Conservation (phyloP, 2,797 vertebrate species). For the Enteromius argenteus region DNA sequence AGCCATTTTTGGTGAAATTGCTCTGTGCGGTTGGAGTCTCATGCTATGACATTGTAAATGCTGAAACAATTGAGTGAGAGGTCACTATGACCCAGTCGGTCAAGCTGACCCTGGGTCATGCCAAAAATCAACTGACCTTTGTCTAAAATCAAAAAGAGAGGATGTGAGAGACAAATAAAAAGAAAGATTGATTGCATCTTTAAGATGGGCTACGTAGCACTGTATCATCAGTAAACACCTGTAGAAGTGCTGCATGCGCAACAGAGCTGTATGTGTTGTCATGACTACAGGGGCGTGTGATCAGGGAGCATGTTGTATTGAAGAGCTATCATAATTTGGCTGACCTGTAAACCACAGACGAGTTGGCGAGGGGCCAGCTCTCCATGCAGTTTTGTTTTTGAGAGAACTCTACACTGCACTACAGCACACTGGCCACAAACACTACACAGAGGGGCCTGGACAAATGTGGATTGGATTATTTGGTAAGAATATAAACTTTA, state of each 20-base stretch:
- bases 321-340: conserved; percentile 44
- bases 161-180: neutral
- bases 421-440: neutral
- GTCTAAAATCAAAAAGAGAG: neutral
- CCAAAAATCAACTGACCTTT: conserved; percentile 9
- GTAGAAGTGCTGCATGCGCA: conserved; percentile 31
- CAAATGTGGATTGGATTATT: neutral
- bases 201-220: conserved; percentile 4
- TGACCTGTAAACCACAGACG: conserved; percentile 41
- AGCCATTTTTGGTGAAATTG: neutral
- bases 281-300: conserved; percentile 38
- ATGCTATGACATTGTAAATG: neutral
- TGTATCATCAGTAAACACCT: conserved; percentile 48
- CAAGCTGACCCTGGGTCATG: conserved; percentile 17
- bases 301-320: neutral
- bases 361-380: conserved; percentile 11
- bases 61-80: neutral
- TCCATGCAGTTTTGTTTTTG: conserved; percentile 32
- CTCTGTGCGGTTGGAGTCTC: neutral
- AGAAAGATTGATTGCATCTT: neutral
- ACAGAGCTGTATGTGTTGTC: conserved; percentile 41
- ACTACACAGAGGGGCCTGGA: neutral
- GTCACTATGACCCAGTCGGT: conserved; percentile 5
- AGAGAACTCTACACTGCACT: conserved; percentile 3
- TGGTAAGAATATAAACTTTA: neutral